Conservation (phyloP, 2,888 invertebrate species). For the Archips xylosteana region DNA sequence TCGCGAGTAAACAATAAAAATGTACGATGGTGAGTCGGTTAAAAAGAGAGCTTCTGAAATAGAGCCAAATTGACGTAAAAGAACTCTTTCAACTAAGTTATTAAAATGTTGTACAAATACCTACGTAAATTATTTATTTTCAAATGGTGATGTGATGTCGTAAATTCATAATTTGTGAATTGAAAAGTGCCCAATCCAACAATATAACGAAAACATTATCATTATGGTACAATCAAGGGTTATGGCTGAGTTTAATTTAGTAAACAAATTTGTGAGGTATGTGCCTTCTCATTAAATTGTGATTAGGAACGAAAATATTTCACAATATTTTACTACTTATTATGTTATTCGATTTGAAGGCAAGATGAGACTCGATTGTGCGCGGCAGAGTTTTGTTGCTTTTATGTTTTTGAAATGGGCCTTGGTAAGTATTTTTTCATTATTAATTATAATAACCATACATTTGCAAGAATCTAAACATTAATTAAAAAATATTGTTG, state of each 20-base stretch:
- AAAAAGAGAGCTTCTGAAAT: too few relatives aligned
- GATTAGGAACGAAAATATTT: neutral
- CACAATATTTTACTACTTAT: neutral
- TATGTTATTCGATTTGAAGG: neutral
- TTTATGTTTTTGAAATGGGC: constrained; percentile 2
- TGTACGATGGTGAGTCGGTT: too few relatives aligned
- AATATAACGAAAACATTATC: too few relatives aligned
- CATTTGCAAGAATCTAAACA: neutral
- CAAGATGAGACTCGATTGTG: neutral
- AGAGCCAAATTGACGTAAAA: too few relatives aligned
- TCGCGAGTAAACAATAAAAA: too few relatives aligned
- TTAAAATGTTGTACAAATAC: too few relatives aligned
- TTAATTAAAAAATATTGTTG: neutral
- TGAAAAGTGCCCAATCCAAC: too few relatives aligned
- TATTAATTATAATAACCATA: neutral
- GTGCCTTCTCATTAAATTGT: neutral
- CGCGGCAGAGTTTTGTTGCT: neutral
- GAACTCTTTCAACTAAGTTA: too few relatives aligned
- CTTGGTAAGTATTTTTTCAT: neutral
- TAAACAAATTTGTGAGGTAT: neutral
- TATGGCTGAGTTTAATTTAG: neutral
- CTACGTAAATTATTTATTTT: too few relatives aligned
- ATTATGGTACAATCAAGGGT: neutral
- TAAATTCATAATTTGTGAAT: too few relatives aligned
- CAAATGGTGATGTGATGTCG: too few relatives aligned